Base-by-base conservation (phyloP, 2,888 invertebrate genomes). In the Nyleta sp. region DNA sequence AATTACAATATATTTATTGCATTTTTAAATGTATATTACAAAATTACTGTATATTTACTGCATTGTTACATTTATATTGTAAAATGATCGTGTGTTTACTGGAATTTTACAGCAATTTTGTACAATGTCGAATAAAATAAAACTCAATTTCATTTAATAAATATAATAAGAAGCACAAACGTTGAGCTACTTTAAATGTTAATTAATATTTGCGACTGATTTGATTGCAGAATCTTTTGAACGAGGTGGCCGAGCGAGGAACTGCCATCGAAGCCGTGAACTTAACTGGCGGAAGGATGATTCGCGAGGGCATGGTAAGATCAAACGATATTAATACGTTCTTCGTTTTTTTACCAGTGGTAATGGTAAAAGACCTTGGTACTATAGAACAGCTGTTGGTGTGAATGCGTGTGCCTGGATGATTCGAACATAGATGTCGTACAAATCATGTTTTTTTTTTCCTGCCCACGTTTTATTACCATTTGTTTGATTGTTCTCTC, bases 301-400 rank as follows among this genome's bases (percentile, higher is more conserved):
- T 99, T 89, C 94, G 98, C 82, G 99, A 99, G 93, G 98, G 98
- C 87, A 98, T 98, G 98, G 98, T 99, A 95, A 95, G 92, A 20
- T 0, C 18, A 11, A 13, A 15, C 35, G 8, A 28, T 24, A 13
- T 13, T n/a, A 15, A 40, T 4, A 4, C 6, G 3, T 7, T 40
- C 2, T 11, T 6, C 35, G 6, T n/a, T 22, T 60, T 48, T 40
- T 52, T 42, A 42, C 38, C 50, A 50, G 5, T 50, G 17, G 17
- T 24, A 52, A 44, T 52, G 64, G 42, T 48, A 42, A 53, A 5
- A 20, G 20, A 38, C 8, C 2, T 35, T 48, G 38, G 31, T 35
- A 35, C 8, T 35, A 28, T 28, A 81, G 82, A 80, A 71, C 55
- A 57, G 80, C 80, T 78, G 72, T 81, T 80, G 64, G 86, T 84